Percentiles rank a stretch among this genome's conserved stretches.
Evolutionary conservation across 2,113 vertebrate species (phyloP).

Genomic region (Eleginops maclovinus): DNA sequence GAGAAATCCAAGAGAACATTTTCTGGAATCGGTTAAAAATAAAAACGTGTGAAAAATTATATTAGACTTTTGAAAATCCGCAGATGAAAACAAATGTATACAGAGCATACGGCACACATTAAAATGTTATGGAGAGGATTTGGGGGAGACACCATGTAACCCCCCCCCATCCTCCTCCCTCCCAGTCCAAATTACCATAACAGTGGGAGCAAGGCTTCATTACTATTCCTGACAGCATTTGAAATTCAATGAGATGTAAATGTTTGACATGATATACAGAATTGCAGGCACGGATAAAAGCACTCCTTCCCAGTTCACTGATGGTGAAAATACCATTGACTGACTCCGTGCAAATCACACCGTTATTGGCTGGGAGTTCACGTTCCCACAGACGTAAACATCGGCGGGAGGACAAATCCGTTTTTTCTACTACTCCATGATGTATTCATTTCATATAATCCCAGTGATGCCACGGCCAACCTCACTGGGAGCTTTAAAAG

Average conservation of each 20-base stretch:
- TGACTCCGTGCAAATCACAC: slow-evolving; percentile 71
- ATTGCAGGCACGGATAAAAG: slow-evolving; percentile 80
- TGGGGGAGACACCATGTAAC: slow-evolving; percentile 64
- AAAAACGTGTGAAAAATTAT: background rate
- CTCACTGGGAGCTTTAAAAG: too few relatives aligned
- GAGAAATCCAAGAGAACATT: background rate
- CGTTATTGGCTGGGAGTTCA: slow-evolving; percentile 65
- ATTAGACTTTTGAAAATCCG: background rate
- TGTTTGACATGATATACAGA: slow-evolving; percentile 85
- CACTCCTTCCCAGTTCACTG: slow-evolving; percentile 76
- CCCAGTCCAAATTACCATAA: slow-evolving; percentile 83
- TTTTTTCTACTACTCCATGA: background rate
- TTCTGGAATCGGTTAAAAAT: background rate
- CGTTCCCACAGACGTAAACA: too few relatives aligned
- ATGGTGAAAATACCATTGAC: slow-evolving; percentile 83
- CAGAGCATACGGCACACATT: slow-evolving; percentile 57
- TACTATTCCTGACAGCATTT: slow-evolving; percentile 86
- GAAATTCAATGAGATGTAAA: slow-evolving; percentile 90
- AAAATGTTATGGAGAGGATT: slow-evolving; percentile 64
- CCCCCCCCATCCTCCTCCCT: slow-evolving; percentile 16
- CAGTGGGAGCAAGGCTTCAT: slow-evolving; percentile 85
- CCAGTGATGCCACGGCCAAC: too few relatives aligned
- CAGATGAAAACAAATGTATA: background rate
- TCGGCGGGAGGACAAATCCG: slow-evolving; percentile 50
- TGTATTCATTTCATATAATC: slow-evolving; percentile 11